phyloP scores from a whole-genome alignment of 2,113 vertebrate species.

The Pteropus alecto region DNA sequence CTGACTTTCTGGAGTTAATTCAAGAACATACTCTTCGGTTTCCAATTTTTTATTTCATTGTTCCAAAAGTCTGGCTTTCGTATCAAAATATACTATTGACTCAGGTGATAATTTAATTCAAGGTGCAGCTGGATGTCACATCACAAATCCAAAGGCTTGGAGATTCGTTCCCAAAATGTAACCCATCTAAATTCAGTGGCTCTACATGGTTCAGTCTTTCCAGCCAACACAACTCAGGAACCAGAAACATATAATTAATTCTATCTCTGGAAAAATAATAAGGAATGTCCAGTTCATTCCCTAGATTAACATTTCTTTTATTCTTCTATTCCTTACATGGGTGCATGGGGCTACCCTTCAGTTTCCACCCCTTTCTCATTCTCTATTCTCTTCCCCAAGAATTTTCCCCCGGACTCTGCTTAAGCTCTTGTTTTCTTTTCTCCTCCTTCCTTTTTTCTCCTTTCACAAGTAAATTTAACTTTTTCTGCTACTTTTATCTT shows the following conservation, averaged over 20 bases:
- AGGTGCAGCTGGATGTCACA: not conserved
- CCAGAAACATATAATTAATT: not conserved
- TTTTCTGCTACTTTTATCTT: not conserved
- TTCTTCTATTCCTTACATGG: not conserved
- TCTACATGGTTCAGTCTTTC: not conserved
- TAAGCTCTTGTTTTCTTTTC: not conserved
- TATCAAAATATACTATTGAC: not conserved
- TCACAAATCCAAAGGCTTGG: not conserved
- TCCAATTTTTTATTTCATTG: not conserved
- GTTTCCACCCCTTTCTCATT: not conserved
- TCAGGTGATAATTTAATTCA: not conserved
- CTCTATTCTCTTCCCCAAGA: not conserved
- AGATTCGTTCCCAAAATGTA: not conserved
- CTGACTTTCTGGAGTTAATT: not conserved
- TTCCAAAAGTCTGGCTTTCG: not conserved
- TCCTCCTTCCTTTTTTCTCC: not conserved
- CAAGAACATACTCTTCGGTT: not conserved
- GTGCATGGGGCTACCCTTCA: not conserved
- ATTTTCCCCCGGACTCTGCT: not conserved
- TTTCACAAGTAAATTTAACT: not conserved
- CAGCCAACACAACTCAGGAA: not conserved
- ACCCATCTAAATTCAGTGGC: not conserved
- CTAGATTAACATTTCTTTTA: not conserved
- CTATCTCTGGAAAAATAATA: not conserved
- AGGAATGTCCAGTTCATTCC: not conserved